These are phyloP conservation scores for Andrena haemorrhoa DNA, from an alignment of 2,888 invertebrate genomes.

Conservation along the genomic window DNA sequence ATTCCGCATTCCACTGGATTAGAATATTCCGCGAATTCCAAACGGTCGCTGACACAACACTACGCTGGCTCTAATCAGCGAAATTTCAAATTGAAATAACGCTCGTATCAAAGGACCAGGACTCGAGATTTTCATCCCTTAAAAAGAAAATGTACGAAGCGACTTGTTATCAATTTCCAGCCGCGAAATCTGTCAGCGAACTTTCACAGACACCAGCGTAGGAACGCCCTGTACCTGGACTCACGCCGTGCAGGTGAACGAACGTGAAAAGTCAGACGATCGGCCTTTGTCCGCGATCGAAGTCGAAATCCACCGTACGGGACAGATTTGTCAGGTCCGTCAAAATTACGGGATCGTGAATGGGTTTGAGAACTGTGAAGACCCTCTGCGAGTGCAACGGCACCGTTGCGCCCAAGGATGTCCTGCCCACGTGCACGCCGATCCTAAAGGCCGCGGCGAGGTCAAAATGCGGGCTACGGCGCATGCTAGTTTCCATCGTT, in stretches of 20 bases:
- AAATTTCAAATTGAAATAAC: no score
- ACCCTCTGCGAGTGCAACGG: slow-evolving; percentile 53
- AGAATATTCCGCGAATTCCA: slow-evolving; percentile 20
- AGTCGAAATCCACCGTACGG: slow-evolving; percentile 18
- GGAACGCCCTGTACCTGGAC: neutral
- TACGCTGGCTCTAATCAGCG: neutral
- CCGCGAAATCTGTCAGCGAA: neutral
- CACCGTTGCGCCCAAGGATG: slow-evolving; percentile 21
- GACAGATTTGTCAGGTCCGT: slow-evolving; percentile 4
- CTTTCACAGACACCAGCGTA: no score
- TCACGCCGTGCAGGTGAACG: neutral
- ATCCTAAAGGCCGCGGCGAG: slow-evolving; percentile 44
- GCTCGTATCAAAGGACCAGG: no score
- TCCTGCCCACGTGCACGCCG: slow-evolving; percentile 47
- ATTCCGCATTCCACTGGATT: neutral
- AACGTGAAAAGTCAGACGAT: slow-evolving; percentile 33
- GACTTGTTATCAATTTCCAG: neutral
- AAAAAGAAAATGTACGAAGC: no score
- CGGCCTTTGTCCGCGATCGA: slow-evolving; percentile 11
- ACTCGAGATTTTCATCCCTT: no score
- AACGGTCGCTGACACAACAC: neutral
- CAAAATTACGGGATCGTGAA: slow-evolving; percentile 62
- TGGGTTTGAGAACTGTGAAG: slow-evolving; percentile 49
- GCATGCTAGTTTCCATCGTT: slow-evolving; percentile 46
- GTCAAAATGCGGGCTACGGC: slow-evolving; percentile 46